phyloP scores from a whole-genome alignment of 2,888 invertebrate genomes.

The Sinopyrophorus schimmeli region DNA sequence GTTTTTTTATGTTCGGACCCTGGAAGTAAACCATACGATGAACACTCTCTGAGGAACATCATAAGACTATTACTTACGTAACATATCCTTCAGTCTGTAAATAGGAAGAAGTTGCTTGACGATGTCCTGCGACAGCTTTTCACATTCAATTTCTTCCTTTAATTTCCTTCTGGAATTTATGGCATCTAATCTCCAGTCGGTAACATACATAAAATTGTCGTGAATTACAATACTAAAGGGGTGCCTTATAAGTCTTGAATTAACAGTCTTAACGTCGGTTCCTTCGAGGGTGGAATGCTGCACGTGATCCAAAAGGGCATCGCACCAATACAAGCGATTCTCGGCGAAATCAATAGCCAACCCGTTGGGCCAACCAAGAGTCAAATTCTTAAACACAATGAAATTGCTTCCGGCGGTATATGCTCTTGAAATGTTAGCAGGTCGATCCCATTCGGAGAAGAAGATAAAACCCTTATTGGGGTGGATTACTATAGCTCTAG shows the following conservation, averaged over 20 bases:
- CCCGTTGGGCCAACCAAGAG: slow-evolving; percentile 97
- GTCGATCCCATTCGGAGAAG: slow-evolving; percentile 95
- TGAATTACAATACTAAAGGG: slow-evolving; percentile 92
- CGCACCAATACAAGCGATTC: slow-evolving; percentile 95
- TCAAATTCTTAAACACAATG: slow-evolving; percentile 85
- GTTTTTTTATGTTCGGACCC: too few relatives aligned
- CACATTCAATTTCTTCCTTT: too few relatives aligned
- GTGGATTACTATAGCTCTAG: slow-evolving; percentile 94
- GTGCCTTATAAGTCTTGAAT: slow-evolving; percentile 82
- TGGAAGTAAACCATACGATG: too few relatives aligned
- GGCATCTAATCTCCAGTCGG: slow-evolving; percentile 95
- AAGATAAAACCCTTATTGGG: slow-evolving; percentile 93
- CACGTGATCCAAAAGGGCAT: slow-evolving; percentile 93
- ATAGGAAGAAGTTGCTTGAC: too few relatives aligned
- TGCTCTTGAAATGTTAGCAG: slow-evolving; percentile 94
- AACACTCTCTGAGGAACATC: too few relatives aligned
- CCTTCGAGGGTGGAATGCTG: slow-evolving; percentile 93
- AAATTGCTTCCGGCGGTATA: slow-evolving; percentile 87
- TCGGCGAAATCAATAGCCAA: slow-evolving; percentile 87
- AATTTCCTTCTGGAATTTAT: too few relatives aligned
- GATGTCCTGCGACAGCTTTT: too few relatives aligned
- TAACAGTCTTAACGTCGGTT: slow-evolving; percentile 86
- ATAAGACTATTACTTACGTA: too few relatives aligned
- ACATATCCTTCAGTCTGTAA: too few relatives aligned
- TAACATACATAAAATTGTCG: slow-evolving; percentile 91